Percentiles rank a stretch among this genome's conserved stretches.
phyloP scores from a whole-genome alignment of 2,888 invertebrate species.

The Lucinisca nassula region DNA sequence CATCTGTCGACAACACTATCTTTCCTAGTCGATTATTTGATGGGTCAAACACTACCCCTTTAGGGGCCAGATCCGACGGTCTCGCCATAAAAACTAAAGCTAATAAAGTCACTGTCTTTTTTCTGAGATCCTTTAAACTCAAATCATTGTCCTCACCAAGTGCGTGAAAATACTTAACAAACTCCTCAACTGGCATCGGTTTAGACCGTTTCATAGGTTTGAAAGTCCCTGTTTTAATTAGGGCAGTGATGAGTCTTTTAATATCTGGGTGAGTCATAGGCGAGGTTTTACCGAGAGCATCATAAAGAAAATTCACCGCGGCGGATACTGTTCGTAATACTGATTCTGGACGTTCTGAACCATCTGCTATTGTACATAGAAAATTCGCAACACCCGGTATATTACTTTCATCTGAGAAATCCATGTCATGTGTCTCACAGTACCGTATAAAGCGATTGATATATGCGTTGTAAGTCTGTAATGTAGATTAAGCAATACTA shows the following conservation, averaged over 20 bases:
- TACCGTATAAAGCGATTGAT: background rate
- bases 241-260: constrained; percentile 9
- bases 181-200: constrained; percentile 21
- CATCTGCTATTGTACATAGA: constrained; percentile 5
- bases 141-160: background rate
- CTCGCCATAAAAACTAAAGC: constrained; percentile 21
- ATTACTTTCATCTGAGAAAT: background rate
- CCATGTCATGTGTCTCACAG: background rate
- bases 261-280: background rate
- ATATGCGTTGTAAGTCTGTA: background rate
- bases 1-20: background rate
- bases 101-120: constrained; percentile 14
- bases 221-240: constrained; percentile 18
- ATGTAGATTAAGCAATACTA: constrained; percentile 14
- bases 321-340: background rate
- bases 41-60: constrained; percentile 10
- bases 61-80: constrained; percentile 27
- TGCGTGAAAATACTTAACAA: background rate
- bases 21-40: background rate
- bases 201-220: background rate
- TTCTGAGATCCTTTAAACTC: constrained; percentile 1
- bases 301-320: background rate
- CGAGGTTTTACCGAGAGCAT: constrained; percentile 13
- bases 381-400: background rate
- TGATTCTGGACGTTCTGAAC: constrained; percentile 15